phyloP scores from a whole-genome alignment of 2,113 vertebrate genomes.

The Tonatia bakeri region DNA sequence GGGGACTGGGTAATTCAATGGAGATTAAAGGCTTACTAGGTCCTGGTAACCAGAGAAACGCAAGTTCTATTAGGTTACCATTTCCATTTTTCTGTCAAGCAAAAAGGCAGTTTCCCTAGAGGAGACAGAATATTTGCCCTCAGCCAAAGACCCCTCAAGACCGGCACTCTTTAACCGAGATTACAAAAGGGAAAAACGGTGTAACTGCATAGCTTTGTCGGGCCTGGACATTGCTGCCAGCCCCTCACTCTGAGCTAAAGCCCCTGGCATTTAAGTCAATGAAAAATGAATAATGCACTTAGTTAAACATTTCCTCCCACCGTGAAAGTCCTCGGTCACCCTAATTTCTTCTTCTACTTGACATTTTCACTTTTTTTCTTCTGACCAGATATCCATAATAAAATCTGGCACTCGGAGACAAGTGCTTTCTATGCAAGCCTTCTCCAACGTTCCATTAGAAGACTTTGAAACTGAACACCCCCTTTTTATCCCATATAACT shows the following conservation, averaged over 20 bases:
- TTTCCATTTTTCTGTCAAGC: background rate
- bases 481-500: slow-evolving; percentile 78
- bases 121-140: background rate
- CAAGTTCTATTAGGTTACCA: background rate
- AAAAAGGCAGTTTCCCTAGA: background rate
- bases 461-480: slow-evolving; percentile 81
- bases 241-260: background rate
- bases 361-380: background rate
- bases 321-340: background rate
- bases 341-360: background rate
- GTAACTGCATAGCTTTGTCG: background rate
- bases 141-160: background rate
- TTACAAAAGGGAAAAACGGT: background rate
- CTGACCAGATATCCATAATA: slow-evolving; percentile 58
- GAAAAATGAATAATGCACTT: background rate
- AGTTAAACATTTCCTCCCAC: slow-evolving; percentile 11
- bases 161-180: background rate
- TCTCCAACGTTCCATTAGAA: slow-evolving; percentile 62
- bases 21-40: slow-evolving; percentile 39
- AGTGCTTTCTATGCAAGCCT: slow-evolving; percentile 70
- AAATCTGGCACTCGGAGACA: slow-evolving; percentile 61
- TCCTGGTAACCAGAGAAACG: slow-evolving; percentile 22
- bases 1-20: slow-evolving; percentile 37
- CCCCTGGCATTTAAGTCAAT: background rate
- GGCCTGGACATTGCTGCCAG: rapidly evolving